Evolutionary conservation across 2,888 invertebrate species (phyloP), one percentile per base, ranked within the genome.

Genomic region (Thumatha senex): DNA sequence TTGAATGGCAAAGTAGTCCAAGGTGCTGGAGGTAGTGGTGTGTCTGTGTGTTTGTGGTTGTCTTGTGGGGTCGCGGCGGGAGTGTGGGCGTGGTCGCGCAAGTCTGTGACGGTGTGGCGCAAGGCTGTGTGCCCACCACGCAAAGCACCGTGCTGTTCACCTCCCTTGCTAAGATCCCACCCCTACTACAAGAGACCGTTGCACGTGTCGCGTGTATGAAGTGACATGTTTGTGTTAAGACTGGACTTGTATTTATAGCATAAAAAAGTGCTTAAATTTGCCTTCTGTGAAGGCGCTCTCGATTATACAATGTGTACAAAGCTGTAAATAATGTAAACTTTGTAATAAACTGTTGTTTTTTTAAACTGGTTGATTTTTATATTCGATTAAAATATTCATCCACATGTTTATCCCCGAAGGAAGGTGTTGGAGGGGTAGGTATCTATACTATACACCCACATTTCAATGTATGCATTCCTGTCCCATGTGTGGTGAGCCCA

Each of bases 91-190:
- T 94, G 94, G 93, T 77, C 80, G 31, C 61, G 78, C 30, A 78
- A 80, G 50, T 93, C 94, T 5, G 93, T 93, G 13, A 94, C 93
- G 0, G 94, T 94, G 87, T 95, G 95, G 94, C 87, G 92, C 3
- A 75, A 77, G 48, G 87, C 91, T 73, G 51, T 92, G 69, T 76
- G 93, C 78, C 77, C 93, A 51, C 82, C 93, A 69, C 77, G 91
- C 56, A 80, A 87, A 74, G 68, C 89, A 29, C 79, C 80, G 9
- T 80, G 83, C 60, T 78, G 79, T 55, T 74, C 86, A 7, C 89
- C 89, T 9, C 89, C 89, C 9, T 70, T 89, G 29, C 77, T 88
- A 36, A 69, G 85, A 29, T 66, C 86, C 11, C 86, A 80, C 58
- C 86, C 89, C 4, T 85, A 85, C 65, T 84, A 86, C 61, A 91